A percentile compares a stretch with the other conserved stretches of the same genome.
Conservation (phyloP, 2,113 vertebrate species). For the Delphinapterus leucas region DNA sequence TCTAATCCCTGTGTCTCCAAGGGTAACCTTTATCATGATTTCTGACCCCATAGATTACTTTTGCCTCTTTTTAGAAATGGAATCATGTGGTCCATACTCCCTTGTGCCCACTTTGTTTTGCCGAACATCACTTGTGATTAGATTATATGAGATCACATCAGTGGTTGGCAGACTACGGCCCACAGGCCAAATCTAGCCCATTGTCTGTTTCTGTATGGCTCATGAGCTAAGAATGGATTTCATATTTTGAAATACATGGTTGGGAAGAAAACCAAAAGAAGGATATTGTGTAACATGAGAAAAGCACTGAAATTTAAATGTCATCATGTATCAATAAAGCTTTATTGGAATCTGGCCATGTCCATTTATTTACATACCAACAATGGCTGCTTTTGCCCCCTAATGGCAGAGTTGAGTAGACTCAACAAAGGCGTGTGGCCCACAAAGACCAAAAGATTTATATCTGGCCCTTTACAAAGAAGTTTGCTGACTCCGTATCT, state of each 20-base stretch:
- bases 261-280: not conserved
- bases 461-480: not conserved
- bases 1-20: not conserved
- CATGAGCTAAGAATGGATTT: not conserved
- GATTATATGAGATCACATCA: not conserved
- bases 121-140: not conserved
- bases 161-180: not conserved
- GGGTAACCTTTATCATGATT: not conserved
- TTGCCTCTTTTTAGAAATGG: not conserved
- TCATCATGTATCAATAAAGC: not conserved
- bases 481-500: not conserved
- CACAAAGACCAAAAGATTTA: not conserved
- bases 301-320: not conserved
- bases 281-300: not conserved
- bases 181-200: rapidly evolving
- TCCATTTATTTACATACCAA: not conserved
- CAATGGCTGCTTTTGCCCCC: not conserved
- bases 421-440: rapidly evolving
- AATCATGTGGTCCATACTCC: rapidly evolving
- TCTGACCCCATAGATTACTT: not conserved
- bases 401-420: not conserved
- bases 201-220: not conserved
- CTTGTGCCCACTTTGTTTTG: not conserved
- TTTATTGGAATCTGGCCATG: not conserved
- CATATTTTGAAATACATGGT: not conserved